These are phyloP conservation scores for Halyomorpha halys DNA, from an alignment of 1,140 invertebrate genomes.

Conservation along the genomic window DNA sequence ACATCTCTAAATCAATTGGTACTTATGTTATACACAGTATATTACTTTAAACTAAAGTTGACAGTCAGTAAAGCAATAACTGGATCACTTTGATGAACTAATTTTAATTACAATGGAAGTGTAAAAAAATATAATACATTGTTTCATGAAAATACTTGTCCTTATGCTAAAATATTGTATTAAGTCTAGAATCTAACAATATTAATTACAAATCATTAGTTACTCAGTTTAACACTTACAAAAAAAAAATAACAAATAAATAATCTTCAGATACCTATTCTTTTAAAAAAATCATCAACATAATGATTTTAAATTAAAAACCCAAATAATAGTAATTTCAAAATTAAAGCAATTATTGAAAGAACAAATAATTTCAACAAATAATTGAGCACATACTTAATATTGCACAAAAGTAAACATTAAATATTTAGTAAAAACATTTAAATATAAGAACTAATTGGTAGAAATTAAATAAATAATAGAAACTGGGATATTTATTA, in stretches of 20 bases:
- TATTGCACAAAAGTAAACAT: background rate
- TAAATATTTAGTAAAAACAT: no score
- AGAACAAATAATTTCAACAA: conserved; percentile 7
- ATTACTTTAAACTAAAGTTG: no score
- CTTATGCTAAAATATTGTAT: conserved; percentile 13
- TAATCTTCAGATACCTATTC: no score
- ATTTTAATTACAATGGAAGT: conserved; percentile 4
- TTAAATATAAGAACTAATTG: no score
- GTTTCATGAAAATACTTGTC: conserved; percentile 17
- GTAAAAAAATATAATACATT: conserved; percentile 19
- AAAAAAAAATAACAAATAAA: background rate
- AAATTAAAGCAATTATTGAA: background rate
- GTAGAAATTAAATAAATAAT: no score
- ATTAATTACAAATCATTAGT: no score
- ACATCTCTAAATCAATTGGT: no score
- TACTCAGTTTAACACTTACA: background rate
- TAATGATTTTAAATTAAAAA: no score
- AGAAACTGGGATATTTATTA: no score
- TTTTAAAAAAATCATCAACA: no score
- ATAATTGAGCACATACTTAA: conserved; percentile 1
- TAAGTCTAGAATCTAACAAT: conserved; percentile 12
- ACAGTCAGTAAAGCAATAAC: conserved; percentile 6
- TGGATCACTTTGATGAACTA: conserved; percentile 10
- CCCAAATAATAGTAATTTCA: no score
- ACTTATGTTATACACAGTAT: no score